A percentile compares a stretch with the other conserved stretches of the same genome.
Evolutionary conservation across 2,797 vertebrate genomes (phyloP).

Genomic region (Enteromius mattozi): DNA sequence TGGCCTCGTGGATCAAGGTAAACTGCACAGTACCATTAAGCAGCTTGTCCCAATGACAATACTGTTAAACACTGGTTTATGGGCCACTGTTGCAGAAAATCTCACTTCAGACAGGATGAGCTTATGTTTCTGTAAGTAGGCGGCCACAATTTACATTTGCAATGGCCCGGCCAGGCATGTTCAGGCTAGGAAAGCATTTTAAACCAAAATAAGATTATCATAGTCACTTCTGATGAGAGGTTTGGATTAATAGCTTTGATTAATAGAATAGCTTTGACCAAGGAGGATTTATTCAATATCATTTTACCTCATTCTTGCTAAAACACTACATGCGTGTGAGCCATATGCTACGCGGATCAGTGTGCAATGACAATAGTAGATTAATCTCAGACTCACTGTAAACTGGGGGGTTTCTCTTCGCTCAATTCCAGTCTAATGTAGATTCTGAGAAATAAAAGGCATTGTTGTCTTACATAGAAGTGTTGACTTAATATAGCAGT

Average conservation of each 20-base stretch:
- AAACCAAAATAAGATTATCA: constrained; percentile 32
- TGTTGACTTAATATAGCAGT: not conserved
- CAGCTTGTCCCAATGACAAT: constrained; percentile 54
- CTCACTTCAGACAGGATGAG: constrained; percentile 40
- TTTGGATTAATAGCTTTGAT: constrained; percentile 31
- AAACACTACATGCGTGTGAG: constrained; percentile 27
- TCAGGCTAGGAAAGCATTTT: constrained; percentile 4
- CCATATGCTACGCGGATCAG: constrained; percentile 22
- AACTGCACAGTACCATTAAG: constrained; percentile 43
- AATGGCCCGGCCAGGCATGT: constrained; percentile 12
- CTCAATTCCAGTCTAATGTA: constrained; percentile 7
- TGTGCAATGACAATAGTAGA: not conserved
- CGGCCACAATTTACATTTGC: constrained; percentile 27
- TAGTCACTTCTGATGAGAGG: constrained; percentile 26
- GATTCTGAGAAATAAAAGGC: constrained; percentile 18
- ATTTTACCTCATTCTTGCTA: constrained; percentile 39
- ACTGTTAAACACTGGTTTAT: constrained; percentile 44
- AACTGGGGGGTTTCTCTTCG: not conserved
- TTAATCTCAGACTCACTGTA: constrained; percentile 22
- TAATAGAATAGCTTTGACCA: constrained; percentile 34
- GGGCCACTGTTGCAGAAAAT: constrained; percentile 47
- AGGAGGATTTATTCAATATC: constrained; percentile 43
- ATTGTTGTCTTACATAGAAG: not conserved
- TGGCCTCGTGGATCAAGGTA: constrained; percentile 34
- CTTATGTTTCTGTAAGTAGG: constrained; percentile 47